Evolutionary conservation across 2,797 vertebrate genomes (phyloP).

Genomic region (Chloroceryle amazona): DNA sequence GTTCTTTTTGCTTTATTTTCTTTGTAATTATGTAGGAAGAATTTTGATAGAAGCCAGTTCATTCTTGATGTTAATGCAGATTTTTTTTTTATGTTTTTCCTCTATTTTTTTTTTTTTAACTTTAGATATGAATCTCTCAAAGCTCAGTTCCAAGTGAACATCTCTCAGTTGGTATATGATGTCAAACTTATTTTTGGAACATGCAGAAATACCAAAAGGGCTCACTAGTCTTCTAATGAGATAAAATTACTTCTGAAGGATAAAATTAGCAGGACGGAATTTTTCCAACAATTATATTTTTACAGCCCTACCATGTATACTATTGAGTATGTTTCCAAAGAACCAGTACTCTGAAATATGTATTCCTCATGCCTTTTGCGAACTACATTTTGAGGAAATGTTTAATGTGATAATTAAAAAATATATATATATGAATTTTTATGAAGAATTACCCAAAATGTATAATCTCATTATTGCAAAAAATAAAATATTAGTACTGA

Average conservation of each 20-base stretch:
- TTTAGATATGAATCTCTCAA: background rate
- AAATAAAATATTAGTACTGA: background rate
- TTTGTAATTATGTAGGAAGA: background rate
- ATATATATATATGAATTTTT: background rate
- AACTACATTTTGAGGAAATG: background rate
- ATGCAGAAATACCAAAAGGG: constrained; percentile 1
- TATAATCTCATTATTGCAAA: background rate
- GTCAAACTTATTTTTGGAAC: constrained; percentile 59
- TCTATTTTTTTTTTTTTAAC: background rate
- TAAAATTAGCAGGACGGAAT: constrained; percentile 47
- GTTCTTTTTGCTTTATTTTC: background rate
- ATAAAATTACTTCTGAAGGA: constrained; percentile 66
- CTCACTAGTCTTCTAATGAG: constrained; percentile 48
- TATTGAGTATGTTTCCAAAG: background rate
- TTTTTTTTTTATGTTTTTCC: background rate
- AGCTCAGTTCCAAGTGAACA: background rate
- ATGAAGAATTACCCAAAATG: background rate
- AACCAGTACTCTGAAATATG: background rate
- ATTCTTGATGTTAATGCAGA: background rate
- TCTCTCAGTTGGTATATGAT: constrained; percentile 12
- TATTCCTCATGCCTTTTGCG: background rate
- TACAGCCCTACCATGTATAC: background rate
- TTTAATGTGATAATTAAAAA: background rate
- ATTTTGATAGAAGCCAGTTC: background rate
- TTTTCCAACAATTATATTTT: constrained; percentile 33